Evolutionary conservation across 2,113 vertebrate species (phyloP).

Genomic region (Porphyrio hochstetteri): DNA sequence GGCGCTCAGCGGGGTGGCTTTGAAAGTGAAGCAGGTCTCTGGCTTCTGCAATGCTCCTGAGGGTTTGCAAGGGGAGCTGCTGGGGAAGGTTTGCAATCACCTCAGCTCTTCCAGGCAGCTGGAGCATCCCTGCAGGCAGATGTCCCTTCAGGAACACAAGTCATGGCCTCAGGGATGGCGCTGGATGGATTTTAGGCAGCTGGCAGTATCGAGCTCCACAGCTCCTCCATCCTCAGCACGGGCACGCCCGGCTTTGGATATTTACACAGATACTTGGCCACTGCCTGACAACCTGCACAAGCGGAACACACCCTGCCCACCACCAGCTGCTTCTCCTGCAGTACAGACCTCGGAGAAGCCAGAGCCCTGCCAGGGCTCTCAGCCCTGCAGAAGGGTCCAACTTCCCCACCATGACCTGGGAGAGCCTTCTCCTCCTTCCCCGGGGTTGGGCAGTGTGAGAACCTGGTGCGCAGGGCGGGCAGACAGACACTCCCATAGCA

Average conservation of each 20-base stretch:
- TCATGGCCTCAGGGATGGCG: fast-evolving
- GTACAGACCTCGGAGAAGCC: neutral
- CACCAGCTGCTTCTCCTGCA: fast-evolving
- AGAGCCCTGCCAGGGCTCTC: neutral
- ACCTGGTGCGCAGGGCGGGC: fast-evolving
- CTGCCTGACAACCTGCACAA: fast-evolving
- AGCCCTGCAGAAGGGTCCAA: neutral
- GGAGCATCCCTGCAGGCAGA: neutral
- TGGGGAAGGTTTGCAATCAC: neutral
- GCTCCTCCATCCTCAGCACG: neutral
- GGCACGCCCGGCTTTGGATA: fast-evolving
- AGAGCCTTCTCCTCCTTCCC: neutral
- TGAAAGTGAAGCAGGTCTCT: fast-evolving
- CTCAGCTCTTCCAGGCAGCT: too few species aligned
- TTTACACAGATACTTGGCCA: fast-evolving
- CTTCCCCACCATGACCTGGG: neutral
- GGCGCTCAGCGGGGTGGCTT: neutral
- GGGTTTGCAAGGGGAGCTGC: neutral
- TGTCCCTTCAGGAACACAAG: fast-evolving
- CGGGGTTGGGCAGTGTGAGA: fast-evolving
- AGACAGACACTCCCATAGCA: neutral
- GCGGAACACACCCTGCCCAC: neutral
- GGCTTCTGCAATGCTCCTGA: fast-evolving
- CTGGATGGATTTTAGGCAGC: neutral
- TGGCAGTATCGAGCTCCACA: neutral